Evolutionary conservation across 2,888 invertebrate species (phyloP).

Genomic region (Tiliacea aurago): DNA sequence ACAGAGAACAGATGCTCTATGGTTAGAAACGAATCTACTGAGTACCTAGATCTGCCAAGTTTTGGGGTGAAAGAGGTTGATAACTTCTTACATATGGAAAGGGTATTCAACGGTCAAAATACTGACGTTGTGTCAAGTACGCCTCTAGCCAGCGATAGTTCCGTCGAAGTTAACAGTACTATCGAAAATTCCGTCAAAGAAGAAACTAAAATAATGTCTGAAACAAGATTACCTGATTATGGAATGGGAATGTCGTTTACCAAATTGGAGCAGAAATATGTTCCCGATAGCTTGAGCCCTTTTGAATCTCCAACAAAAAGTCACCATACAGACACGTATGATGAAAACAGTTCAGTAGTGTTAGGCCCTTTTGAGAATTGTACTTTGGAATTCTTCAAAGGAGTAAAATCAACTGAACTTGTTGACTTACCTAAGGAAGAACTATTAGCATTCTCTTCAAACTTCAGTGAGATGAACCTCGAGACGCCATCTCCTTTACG

Average conservation of each 20-base stretch:
- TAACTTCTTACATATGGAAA: slow-evolving; percentile 81
- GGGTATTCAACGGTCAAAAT: slow-evolving; percentile 69
- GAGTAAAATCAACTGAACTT: slow-evolving; percentile 84
- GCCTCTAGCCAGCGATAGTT: slow-evolving; percentile 80
- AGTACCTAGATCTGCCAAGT: slow-evolving; percentile 86
- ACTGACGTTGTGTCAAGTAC: slow-evolving; percentile 78
- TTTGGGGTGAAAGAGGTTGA: slow-evolving; percentile 75
- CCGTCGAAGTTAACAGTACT: slow-evolving; percentile 71
- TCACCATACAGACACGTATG: slow-evolving; percentile 86
- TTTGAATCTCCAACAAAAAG: slow-evolving; percentile 87
- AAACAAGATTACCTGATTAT: slow-evolving; percentile 75
- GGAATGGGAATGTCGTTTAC: slow-evolving; percentile 72
- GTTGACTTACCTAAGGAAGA: slow-evolving; percentile 86
- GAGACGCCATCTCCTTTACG: slow-evolving; percentile 87
- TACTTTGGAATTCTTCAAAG: slow-evolving; percentile 88
- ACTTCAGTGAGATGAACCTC: slow-evolving; percentile 88
- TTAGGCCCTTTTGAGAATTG: slow-evolving; percentile 91
- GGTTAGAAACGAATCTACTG: slow-evolving; percentile 81
- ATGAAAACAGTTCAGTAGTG: slow-evolving; percentile 90
- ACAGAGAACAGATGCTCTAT: slow-evolving; percentile 65
- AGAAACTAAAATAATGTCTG: slow-evolving; percentile 67
- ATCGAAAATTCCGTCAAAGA: slow-evolving; percentile 70
- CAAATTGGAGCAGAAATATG: slow-evolving; percentile 79
- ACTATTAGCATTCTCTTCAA: slow-evolving; percentile 89
- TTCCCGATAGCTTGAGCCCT: slow-evolving; percentile 82